These are phyloP conservation scores for Ceyx melanurus DNA, from an alignment of 2,113 vertebrate species.

Conservation along the genomic window DNA sequence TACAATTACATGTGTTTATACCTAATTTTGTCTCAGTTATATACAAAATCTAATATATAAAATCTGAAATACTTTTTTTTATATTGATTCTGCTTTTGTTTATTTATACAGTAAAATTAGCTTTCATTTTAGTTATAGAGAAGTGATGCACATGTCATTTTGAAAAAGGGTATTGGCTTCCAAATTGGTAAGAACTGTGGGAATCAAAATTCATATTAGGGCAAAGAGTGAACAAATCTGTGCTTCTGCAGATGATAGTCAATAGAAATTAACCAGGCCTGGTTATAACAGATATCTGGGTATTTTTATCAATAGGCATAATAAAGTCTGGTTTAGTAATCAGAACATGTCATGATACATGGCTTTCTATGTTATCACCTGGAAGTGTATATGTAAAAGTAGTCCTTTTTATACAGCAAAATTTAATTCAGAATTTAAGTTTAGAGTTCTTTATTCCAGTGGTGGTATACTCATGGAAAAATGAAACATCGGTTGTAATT, in stretches of 20 bases:
- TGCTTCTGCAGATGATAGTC: background rate
- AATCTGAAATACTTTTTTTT: background rate
- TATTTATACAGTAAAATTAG: background rate
- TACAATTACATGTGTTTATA: background rate
- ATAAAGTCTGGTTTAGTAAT: background rate
- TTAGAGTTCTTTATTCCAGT: background rate
- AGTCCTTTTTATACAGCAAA: background rate
- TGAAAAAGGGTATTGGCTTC: background rate
- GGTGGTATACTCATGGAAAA: background rate
- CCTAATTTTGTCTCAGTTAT: background rate
- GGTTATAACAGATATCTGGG: background rate
- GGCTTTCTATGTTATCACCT: background rate
- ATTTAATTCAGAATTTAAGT: background rate
- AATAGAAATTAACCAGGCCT: background rate
- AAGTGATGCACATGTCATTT: background rate
- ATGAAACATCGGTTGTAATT: background rate
- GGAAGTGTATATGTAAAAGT: background rate
- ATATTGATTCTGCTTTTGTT: background rate
- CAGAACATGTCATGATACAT: accelerated
- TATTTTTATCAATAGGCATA: background rate
- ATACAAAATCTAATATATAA: background rate
- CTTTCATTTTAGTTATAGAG: background rate
- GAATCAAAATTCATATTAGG: background rate
- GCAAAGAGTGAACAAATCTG: background rate
- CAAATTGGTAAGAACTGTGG: background rate